Conservation (phyloP, 2,888 invertebrate genomes). For the Drosophila niveifrons region DNA sequence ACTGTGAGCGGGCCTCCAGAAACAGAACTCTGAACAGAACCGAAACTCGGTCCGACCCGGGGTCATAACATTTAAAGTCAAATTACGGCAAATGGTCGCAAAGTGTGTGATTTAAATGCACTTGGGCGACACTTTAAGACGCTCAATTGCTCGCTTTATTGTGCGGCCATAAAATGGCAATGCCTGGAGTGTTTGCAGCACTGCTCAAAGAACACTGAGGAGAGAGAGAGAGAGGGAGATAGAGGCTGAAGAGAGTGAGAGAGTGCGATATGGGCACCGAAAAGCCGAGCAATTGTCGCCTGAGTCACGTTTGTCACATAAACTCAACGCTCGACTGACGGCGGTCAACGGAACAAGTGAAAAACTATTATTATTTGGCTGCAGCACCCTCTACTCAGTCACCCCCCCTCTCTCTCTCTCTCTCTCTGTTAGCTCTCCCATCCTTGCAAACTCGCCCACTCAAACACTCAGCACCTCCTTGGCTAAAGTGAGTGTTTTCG, state of each 20-base stretch:
- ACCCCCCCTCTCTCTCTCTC: neutral
- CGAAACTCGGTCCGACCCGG: conserved; percentile 14
- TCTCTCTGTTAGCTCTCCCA: neutral
- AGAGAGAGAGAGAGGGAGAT: conserved; percentile 1
- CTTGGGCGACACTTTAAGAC: conserved; percentile 82
- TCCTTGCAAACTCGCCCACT: conserved; percentile 20
- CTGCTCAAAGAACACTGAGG: neutral
- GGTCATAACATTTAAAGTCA: conserved; percentile 82
- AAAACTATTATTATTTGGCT: conserved; percentile 81
- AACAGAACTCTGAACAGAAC: neutral
- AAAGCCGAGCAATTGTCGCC: conserved; percentile 80
- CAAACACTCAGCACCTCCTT: conserved; percentile 49
- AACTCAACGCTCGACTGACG: conserved; percentile 75
- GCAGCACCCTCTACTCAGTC: conserved; percentile 44
- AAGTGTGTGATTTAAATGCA: conserved; percentile 84
- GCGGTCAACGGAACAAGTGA: conserved; percentile 80
- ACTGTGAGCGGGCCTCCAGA: conserved; percentile 42
- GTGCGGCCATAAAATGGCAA: conserved; percentile 76
- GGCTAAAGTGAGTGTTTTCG: conserved; percentile 52
- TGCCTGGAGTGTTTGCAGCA: conserved; percentile 29
- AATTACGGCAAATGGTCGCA: conserved; percentile 83
- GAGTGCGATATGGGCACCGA: conserved; percentile 30
- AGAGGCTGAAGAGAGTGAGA: conserved; percentile 3
- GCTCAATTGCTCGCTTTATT: conserved; percentile 82
- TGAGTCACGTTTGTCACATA: conserved; percentile 82